Conservation (phyloP, 2,888 invertebrate genomes). For the Noctua comes region DNA sequence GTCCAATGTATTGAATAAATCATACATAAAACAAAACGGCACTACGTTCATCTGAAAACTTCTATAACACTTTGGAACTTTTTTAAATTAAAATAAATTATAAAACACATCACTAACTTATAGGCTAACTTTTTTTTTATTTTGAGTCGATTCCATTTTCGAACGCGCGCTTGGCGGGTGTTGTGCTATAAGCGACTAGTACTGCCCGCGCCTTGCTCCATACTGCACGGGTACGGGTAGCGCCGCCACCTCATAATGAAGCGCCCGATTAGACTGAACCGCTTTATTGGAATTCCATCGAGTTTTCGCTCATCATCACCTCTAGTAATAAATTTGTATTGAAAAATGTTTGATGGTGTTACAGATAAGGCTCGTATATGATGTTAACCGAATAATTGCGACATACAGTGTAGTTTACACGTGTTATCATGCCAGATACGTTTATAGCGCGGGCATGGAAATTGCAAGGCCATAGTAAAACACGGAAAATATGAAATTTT, state of each 20-base stretch:
- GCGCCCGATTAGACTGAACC: slow-evolving; percentile 68
- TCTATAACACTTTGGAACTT: slow-evolving; percentile 76
- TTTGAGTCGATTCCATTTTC: slow-evolving; percentile 68
- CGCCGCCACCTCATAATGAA: slow-evolving; percentile 60
- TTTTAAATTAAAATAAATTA: slow-evolving; percentile 42
- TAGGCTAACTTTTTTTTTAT: slow-evolving; percentile 47
- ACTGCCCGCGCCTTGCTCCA: slow-evolving; percentile 73
- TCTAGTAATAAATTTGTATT: slow-evolving; percentile 62
- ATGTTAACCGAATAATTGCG: slow-evolving; percentile 52
- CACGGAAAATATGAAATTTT: slow-evolving; percentile 28
- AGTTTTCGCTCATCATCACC: slow-evolving; percentile 74
- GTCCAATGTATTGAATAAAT: slow-evolving; percentile 89
- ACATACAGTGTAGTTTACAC: slow-evolving; percentile 48
- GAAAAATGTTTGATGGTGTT: slow-evolving; percentile 51
- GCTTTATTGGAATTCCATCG: slow-evolving; percentile 74
- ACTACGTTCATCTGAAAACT: slow-evolving; percentile 85
- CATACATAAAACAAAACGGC: slow-evolving; percentile 88
- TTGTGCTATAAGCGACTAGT: slow-evolving; percentile 75
- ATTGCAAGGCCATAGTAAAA: slow-evolving; percentile 41
- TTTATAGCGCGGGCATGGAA: slow-evolving; percentile 39
- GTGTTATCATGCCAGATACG: slow-evolving; percentile 53
- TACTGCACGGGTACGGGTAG: slow-evolving; percentile 73
- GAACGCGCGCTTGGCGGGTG: slow-evolving; percentile 65
- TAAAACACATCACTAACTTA: slow-evolving; percentile 62
- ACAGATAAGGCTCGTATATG: slow-evolving; percentile 50